These are phyloP conservation scores for Seira sanloemensis DNA, from an alignment of 2,888 invertebrate genomes.

Conservation along the genomic window DNA sequence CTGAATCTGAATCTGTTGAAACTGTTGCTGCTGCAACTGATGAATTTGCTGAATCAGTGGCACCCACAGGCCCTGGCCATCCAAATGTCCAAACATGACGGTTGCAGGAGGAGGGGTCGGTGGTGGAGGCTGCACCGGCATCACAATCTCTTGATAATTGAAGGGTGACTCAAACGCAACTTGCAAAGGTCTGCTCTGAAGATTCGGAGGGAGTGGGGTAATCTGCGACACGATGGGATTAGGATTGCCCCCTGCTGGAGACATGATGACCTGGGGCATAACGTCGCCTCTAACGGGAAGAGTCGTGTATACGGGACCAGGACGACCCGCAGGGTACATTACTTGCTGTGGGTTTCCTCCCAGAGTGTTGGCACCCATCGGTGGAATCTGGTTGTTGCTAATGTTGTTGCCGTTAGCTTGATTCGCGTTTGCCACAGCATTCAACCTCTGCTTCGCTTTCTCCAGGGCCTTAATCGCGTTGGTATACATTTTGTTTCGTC, in stretches of 20 bases:
- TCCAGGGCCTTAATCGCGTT: slow-evolving; percentile 25
- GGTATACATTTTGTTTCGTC: slow-evolving; percentile 35
- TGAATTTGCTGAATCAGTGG: slow-evolving; percentile 16
- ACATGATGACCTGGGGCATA: not conserved
- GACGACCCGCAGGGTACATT: not conserved
- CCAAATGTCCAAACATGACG: slow-evolving; percentile 25
- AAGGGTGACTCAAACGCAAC: not conserved
- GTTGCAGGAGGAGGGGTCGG: not conserved
- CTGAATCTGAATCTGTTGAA: not conserved
- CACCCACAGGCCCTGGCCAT: slow-evolving; percentile 34
- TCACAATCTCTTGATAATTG: slow-evolving; percentile 11
- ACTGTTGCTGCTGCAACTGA: not conserved
- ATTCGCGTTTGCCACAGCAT: not conserved
- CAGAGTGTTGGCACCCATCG: not conserved
- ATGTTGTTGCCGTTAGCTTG: not conserved
- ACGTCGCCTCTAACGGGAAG: not conserved
- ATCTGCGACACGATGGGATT: not conserved
- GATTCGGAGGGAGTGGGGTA: not conserved
- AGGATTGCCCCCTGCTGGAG: not conserved
- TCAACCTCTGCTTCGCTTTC: not conserved
- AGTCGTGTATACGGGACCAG: not conserved
- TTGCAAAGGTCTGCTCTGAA: not conserved
- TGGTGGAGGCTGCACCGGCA: slow-evolving; percentile 18
- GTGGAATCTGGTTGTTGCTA: not conserved
- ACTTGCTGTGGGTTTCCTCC: not conserved